A percentile compares a stretch with the other conserved stretches of the same genome.
Evolutionary conservation across 2,797 vertebrate species (phyloP).

Genomic region (Bradypus variegatus): DNA sequence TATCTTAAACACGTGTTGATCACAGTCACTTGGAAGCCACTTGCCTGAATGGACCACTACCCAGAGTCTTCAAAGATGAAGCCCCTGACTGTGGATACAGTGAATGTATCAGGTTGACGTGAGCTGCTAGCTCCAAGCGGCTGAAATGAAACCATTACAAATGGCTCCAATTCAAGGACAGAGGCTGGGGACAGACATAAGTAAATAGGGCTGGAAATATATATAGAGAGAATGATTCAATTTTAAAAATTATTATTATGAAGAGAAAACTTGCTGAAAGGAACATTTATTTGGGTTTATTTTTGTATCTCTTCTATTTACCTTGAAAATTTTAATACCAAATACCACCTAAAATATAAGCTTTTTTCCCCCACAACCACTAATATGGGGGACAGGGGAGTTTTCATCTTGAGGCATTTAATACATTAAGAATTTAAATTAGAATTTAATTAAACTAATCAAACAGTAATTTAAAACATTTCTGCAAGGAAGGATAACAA

Average conservation of each 20-base stretch:
- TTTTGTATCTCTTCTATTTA: neutral
- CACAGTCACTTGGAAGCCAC: too few relatives aligned
- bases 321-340: neutral
- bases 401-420: neutral
- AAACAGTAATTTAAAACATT: slow-evolving; percentile 61
- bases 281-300: neutral
- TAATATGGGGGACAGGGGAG: neutral
- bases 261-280: neutral
- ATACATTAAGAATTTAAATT: slow-evolving; percentile 59
- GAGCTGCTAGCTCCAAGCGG: neutral
- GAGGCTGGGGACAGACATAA: neutral
- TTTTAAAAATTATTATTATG: neutral
- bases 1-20: neutral
- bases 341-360: neutral
- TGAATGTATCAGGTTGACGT: neutral
- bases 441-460: slow-evolving; percentile 67
- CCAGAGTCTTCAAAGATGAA: neutral
- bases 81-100: neutral
- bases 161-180: neutral
- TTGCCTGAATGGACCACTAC: neutral
- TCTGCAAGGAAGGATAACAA: slow-evolving; percentile 60
- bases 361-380: neutral
- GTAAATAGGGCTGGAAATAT: neutral
- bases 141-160: neutral
- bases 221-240: neutral